Conservation (phyloP, 1,140 invertebrate species). For the Eueides isabella region DNA sequence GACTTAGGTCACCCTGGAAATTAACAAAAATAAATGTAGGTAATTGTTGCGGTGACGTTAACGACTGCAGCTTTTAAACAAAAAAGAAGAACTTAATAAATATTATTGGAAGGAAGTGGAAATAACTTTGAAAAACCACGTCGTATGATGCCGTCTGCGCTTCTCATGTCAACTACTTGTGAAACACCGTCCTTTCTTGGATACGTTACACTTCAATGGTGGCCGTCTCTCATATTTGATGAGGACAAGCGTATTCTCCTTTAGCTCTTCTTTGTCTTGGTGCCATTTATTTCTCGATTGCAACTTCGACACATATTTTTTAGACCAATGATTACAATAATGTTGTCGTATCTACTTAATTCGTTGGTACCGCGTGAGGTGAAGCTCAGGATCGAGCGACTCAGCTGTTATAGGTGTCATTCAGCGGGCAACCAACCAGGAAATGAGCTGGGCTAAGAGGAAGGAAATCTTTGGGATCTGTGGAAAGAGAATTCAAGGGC, state of each 20-base stretch:
- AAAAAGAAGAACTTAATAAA: too few relatives aligned
- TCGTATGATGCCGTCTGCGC: constrained; percentile 1
- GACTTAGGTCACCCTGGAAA: constrained; percentile 89
- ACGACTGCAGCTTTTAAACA: too few relatives aligned
- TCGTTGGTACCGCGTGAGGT: neutral
- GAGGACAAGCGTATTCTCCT: neutral
- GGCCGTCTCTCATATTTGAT: constrained; percentile 14
- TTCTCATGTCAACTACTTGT: constrained; percentile 11
- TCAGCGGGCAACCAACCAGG: constrained; percentile 32
- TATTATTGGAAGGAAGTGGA: constrained; percentile 6
- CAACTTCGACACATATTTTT: constrained; percentile 10
- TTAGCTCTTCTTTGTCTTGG: neutral
- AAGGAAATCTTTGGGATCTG: constrained; percentile 24
- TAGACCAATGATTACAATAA: constrained; percentile 5
- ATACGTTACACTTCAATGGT: neutral
- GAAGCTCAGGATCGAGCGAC: neutral
- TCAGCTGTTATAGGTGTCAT: constrained; percentile 19
- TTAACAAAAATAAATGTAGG: constrained; percentile 8
- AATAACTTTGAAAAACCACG: constrained; percentile 5
- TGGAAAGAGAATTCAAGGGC: constrained; percentile 3
- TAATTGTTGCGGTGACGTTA: too few relatives aligned
- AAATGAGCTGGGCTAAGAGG: constrained; percentile 8
- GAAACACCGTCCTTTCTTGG: constrained; percentile 7
- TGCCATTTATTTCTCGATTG: constrained; percentile 12
- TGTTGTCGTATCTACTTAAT: constrained; percentile 1